Evolutionary conservation across 2,797 vertebrate genomes (phyloP).

Genomic region (Okamejei kenojei): DNA sequence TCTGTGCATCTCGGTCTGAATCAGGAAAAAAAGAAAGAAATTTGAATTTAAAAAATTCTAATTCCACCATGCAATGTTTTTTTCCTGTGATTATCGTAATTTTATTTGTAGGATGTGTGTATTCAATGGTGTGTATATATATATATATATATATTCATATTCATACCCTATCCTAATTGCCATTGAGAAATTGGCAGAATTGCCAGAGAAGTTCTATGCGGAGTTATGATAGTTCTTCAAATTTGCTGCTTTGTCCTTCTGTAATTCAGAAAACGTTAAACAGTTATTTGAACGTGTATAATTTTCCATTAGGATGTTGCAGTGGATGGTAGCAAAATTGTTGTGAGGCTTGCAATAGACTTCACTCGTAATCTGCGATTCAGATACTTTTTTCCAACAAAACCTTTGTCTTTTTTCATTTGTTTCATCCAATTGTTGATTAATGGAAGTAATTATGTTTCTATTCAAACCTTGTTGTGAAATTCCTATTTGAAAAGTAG

Average conservation of each 20-base stretch:
- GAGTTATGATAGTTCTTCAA: no score
- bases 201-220: no score
- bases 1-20: background rate
- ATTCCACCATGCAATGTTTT: background rate
- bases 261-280: background rate
- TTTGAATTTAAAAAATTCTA: background rate
- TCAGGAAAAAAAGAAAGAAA: background rate
- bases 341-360: background rate
- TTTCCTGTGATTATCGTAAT: background rate
- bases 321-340: background rate
- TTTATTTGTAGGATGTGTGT: no score
- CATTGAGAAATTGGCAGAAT: no score
- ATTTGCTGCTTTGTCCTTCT: background rate
- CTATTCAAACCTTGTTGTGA: background rate
- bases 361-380: background rate
- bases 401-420: background rate
- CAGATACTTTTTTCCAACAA: background rate
- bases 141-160: no score
- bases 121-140: no score
- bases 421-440: background rate
- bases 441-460: constrained; percentile 23
- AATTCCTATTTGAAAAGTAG: background rate
- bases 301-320: background rate
- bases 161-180: no score
- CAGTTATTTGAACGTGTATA: background rate